Evolutionary conservation across 2,113 vertebrate species (phyloP).

Genomic region (Phalacrocorax brasilianus): DNA sequence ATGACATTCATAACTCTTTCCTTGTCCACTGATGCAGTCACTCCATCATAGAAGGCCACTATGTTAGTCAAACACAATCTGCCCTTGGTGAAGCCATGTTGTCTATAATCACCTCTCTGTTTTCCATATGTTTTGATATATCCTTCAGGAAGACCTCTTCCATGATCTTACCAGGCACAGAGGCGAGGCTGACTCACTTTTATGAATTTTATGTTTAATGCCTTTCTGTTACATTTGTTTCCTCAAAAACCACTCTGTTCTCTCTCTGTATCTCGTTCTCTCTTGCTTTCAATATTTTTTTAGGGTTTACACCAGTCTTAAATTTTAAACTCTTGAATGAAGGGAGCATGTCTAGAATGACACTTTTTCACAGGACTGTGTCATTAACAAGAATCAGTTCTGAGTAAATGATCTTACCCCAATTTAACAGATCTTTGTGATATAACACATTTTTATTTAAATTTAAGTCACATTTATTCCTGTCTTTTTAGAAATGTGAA

Average conservation of each 20-base stretch:
- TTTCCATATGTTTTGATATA: background rate
- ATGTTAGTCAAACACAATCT: background rate
- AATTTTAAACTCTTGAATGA: background rate
- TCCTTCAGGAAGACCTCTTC: background rate
- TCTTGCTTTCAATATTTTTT: background rate
- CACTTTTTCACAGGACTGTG: background rate
- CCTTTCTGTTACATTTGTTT: background rate
- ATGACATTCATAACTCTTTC: background rate
- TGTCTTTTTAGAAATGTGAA: background rate
- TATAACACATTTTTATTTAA: background rate
- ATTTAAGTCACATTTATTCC: background rate
- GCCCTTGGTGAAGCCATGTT: background rate
- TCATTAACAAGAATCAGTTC: background rate
- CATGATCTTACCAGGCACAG: background rate
- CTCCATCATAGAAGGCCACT: background rate
- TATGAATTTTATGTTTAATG: background rate
- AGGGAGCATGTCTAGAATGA: background rate
- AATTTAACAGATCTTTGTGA: background rate
- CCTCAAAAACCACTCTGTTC: background rate
- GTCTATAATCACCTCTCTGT: background rate
- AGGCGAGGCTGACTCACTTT: background rate
- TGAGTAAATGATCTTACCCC: background rate
- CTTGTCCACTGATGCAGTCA: background rate
- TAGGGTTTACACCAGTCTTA: background rate
- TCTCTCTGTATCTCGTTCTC: background rate